Conservation (phyloP, 2,888 invertebrate species). For the Noctuana brunneofusca region DNA sequence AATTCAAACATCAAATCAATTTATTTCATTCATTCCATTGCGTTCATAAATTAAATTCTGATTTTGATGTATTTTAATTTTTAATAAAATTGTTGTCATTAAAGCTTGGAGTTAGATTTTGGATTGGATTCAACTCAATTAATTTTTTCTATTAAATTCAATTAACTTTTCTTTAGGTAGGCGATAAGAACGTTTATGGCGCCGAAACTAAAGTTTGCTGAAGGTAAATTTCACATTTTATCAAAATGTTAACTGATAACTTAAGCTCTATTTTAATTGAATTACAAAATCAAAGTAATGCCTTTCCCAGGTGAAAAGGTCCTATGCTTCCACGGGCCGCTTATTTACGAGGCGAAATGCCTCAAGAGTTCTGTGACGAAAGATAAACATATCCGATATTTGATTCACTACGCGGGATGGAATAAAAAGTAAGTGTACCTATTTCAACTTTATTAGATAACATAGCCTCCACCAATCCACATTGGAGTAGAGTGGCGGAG, state of each 20-base stretch:
- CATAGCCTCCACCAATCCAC: too few relatives aligned
- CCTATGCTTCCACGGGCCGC: slow-evolving; percentile 96
- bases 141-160: background rate
- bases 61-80: too few relatives aligned
- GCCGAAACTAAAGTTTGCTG: slow-evolving; percentile 88
- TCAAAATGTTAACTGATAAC: background rate
- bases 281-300: background rate
- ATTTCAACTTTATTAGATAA: background rate
- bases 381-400: slow-evolving; percentile 94
- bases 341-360: slow-evolving; percentile 98
- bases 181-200: slow-evolving; percentile 60
- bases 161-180: background rate
- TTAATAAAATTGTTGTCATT: too few relatives aligned
- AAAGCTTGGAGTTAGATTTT: too few relatives aligned
- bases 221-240: slow-evolving; percentile 69
- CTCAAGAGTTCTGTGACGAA: slow-evolving; percentile 91
- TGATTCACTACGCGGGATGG: slow-evolving; percentile 99
- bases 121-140: too few relatives aligned
- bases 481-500: too few relatives aligned
- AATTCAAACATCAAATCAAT: too few relatives aligned
- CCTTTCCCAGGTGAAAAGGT: slow-evolving; percentile 89
- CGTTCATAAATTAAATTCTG: too few relatives aligned
- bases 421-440: slow-evolving; percentile 96
- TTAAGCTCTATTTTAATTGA: background rate
- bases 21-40: too few relatives aligned